Evolutionary conservation across 2,113 vertebrate genomes (phyloP).

Genomic region (Sebastes fasciatus): DNA sequence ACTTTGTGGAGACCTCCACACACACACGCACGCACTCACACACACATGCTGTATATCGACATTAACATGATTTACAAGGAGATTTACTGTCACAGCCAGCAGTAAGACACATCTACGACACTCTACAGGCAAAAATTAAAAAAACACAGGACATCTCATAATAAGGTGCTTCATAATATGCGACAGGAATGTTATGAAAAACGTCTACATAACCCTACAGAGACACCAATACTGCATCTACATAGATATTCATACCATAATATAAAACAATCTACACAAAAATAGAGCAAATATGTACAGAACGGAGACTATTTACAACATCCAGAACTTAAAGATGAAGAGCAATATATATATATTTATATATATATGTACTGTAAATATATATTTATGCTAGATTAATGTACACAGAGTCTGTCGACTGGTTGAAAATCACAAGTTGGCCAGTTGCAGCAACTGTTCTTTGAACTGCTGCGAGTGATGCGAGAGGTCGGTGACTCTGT

Average conservation of each 20-base stretch:
- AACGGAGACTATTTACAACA: constrained; percentile 77
- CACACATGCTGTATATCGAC: constrained; percentile 21
- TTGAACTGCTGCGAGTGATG: constrained; percentile 92
- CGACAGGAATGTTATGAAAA: constrained; percentile 79
- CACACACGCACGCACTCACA: constrained; percentile 4
- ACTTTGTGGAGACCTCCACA: constrained; percentile 59
- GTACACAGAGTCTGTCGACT: constrained; percentile 37
- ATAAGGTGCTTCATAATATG: constrained; percentile 82
- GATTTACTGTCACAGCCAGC: constrained; percentile 66
- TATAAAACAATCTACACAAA: constrained; percentile 85
- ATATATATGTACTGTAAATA: constrained; percentile 55
- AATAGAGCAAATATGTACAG: constrained; percentile 84
- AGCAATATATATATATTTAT: constrained; percentile 43
- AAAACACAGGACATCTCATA: constrained; percentile 66
- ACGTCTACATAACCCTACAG: constrained; percentile 59
- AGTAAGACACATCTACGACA: constrained; percentile 52
- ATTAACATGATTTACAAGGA: constrained; percentile 65
- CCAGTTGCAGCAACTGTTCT: constrained; percentile 90
- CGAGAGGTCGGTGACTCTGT: constrained; percentile 91
- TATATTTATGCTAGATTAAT: constrained; percentile 56
- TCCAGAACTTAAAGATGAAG: constrained; percentile 48
- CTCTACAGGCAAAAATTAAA: constrained; percentile 55
- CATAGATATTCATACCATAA: constrained; percentile 78
- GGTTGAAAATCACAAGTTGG: constrained; percentile 81
- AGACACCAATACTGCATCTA: constrained; percentile 67